phyloP scores from a whole-genome alignment of 2,113 vertebrate genomes.

The Conger conger region DNA sequence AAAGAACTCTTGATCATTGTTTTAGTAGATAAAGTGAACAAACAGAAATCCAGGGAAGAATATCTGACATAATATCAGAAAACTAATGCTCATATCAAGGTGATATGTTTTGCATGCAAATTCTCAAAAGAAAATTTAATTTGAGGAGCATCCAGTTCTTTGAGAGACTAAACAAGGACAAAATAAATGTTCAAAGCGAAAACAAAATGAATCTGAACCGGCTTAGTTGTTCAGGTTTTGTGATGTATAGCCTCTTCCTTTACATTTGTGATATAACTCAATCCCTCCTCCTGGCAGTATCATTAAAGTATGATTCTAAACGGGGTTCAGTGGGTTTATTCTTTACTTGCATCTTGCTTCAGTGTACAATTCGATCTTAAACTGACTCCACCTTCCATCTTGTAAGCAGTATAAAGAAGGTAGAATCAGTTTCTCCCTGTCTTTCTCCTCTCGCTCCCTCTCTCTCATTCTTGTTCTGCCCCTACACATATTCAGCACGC shows the following conservation, averaged over 20 bases:
- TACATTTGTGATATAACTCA: background rate
- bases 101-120: background rate
- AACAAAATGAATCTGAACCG: background rate
- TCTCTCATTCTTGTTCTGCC: conserved; percentile 34
- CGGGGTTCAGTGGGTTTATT: background rate
- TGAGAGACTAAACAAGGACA: background rate
- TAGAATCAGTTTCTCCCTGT: conserved; percentile 62
- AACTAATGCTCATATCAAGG: no score
- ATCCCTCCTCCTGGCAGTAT: background rate
- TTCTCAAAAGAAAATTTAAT: background rate
- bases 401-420: conserved; percentile 71
- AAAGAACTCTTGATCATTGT: background rate
- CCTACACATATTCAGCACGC: conserved; percentile 48
- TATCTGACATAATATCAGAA: background rate
- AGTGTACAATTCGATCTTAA: conserved; percentile 56
- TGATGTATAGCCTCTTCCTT: background rate
- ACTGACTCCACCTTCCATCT: conserved; percentile 74
- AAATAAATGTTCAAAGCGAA: background rate
- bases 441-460: conserved; percentile 40
- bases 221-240: background rate
- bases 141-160: background rate
- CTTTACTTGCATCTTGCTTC: conserved; percentile 31
- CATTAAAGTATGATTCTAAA: background rate
- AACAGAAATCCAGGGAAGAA: background rate
- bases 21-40: background rate